Percentiles rank a stretch among this genome's conserved stretches.
Evolutionary conservation across 2,113 vertebrate genomes (phyloP).

Genomic region (Urocitellus parryii): DNA sequence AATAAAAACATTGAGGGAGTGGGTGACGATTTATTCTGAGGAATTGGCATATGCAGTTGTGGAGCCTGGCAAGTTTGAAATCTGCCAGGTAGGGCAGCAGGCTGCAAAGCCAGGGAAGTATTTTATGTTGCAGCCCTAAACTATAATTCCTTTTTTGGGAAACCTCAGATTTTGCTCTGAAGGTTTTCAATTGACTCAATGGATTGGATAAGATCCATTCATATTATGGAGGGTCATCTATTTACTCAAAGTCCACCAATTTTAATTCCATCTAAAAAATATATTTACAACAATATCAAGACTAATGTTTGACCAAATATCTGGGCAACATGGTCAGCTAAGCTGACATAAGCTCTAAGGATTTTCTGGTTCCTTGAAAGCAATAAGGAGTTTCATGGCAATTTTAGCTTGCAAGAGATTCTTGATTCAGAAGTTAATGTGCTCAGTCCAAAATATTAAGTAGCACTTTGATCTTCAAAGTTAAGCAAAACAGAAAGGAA

Average conservation of each 20-base stretch:
- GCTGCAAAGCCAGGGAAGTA: neutral
- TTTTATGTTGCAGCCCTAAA: neutral
- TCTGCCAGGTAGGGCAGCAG: neutral
- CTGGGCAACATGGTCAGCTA: neutral
- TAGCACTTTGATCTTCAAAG: neutral
- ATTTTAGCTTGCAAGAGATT: neutral
- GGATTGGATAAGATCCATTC: neutral
- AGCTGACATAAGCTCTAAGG: neutral
- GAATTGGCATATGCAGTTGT: neutral
- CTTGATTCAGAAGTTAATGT: neutral
- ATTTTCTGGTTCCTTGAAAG: neutral
- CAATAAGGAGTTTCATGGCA: neutral
- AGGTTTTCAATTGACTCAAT: neutral
- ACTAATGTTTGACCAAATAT: neutral
- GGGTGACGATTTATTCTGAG: neutral
- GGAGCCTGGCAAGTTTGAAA: neutral
- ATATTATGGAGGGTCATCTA: neutral
- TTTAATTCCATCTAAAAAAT: neutral
- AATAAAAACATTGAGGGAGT: neutral
- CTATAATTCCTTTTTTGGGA: neutral
- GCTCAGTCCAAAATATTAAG: neutral
- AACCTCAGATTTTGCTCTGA: neutral
- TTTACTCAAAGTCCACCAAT: neutral
- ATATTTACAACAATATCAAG: neutral
- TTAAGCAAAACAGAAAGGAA: neutral